Evolutionary conservation across 2,888 invertebrate species (phyloP).

Genomic region (Eubasilissa splendida): DNA sequence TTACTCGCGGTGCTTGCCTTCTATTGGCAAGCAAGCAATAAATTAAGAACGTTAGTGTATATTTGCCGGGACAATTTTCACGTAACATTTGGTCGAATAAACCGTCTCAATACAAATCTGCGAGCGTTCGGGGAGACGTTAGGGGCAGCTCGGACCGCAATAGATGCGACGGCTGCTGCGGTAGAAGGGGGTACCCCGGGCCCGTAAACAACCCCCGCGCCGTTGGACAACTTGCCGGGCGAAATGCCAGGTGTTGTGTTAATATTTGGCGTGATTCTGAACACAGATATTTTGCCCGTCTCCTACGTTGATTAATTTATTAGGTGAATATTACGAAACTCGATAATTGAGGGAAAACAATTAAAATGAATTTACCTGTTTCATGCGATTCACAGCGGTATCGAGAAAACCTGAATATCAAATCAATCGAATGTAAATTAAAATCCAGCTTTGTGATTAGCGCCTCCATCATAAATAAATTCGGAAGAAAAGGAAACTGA

Average conservation of each 20-base stretch:
- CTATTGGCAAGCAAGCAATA: neutral
- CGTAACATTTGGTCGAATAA: slow-evolving; percentile 35
- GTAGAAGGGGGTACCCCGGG: slow-evolving; percentile 22
- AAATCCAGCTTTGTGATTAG: too few relatives aligned
- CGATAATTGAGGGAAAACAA: too few relatives aligned
- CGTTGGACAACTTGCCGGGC: neutral
- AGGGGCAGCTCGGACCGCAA: slow-evolving; percentile 47
- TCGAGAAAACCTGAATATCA: too few relatives aligned
- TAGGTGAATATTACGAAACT: too few relatives aligned
- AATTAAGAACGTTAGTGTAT: slow-evolving; percentile 11
- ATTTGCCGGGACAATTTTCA: slow-evolving; percentile 23
- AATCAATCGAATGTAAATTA: too few relatives aligned
- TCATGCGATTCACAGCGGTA: too few relatives aligned
- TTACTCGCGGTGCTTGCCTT: neutral
- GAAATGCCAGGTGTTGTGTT: slow-evolving; percentile 21
- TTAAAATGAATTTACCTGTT: too few relatives aligned
- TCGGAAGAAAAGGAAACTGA: too few relatives aligned
- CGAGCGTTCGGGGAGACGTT: slow-evolving; percentile 13
- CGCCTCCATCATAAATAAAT: too few relatives aligned
- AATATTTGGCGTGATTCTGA: slow-evolving; percentile 20
- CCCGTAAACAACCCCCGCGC: slow-evolving; percentile 2
- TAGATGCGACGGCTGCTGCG: slow-evolving; percentile 49
- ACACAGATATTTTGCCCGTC: neutral
- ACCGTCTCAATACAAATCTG: slow-evolving; percentile 32
- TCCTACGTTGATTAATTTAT: slow-evolving; percentile 6